Conservation (phyloP, 1,140 invertebrate species). For the Hirudo medicinalis region DNA sequence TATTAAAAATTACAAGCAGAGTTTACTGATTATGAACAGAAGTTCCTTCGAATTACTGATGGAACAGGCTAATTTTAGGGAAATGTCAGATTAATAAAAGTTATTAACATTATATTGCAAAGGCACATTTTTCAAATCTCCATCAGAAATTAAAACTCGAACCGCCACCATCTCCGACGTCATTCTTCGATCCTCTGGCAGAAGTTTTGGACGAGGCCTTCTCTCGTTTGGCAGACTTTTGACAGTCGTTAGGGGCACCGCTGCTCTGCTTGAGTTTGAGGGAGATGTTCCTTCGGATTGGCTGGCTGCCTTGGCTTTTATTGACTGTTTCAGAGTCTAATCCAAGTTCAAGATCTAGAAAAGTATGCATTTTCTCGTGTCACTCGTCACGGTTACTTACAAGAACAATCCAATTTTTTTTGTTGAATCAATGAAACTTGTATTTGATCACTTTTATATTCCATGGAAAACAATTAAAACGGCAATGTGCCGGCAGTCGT, state of each 20-base stretch:
- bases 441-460: constrained; percentile 14
- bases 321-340: constrained; percentile 24
- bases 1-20: no score
- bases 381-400: constrained; percentile 12
- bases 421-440: constrained; percentile 7
- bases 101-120: no score
- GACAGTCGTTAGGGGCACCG: constrained; percentile 10
- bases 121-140: no score
- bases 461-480: constrained; percentile 6
- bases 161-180: background rate
- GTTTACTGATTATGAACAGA: no score
- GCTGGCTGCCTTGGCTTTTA: constrained; percentile 21
- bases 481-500: no score
- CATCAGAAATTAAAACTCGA: background rate
- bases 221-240: constrained; percentile 2
- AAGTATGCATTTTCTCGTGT: constrained; percentile 12
- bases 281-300: constrained; percentile 28
- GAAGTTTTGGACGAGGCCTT: no score
- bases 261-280: constrained; percentile 28
- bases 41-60: no score
- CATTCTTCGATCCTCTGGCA: background rate
- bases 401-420: constrained; percentile 11
- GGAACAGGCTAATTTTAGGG: no score
- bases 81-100: no score
- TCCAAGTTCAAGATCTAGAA: constrained; percentile 22